A percentile compares a stretch with the other conserved stretches of the same genome.
Evolutionary conservation across 2,113 vertebrate species (phyloP).

Genomic region (Hippocampus comes): DNA sequence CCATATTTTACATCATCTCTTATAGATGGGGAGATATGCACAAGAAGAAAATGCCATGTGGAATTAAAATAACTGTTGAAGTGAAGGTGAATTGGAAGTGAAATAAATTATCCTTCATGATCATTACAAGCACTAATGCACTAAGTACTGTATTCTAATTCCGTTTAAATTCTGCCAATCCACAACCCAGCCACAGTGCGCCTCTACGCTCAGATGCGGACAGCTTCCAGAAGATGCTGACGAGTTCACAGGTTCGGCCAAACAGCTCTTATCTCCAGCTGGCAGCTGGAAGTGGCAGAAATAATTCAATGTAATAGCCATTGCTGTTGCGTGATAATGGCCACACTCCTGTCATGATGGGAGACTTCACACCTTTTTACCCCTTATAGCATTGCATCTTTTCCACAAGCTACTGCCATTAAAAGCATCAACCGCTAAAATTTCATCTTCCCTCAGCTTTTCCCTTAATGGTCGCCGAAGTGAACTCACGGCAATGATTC

Average conservation of each 20-base stretch:
- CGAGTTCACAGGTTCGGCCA: constrained; percentile 59
- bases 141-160: constrained; percentile 11
- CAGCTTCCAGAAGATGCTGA: constrained; percentile 46
- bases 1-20: not conserved
- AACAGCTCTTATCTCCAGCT: constrained; percentile 65
- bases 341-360: constrained; percentile 53
- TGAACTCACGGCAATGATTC: not conserved
- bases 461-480: not conserved
- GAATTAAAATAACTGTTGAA: not conserved
- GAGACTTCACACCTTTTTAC: constrained; percentile 61
- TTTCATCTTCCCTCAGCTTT: constrained; percentile 16
- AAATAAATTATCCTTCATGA: not conserved
- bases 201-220: not conserved
- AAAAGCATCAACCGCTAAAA: constrained; percentile 19
- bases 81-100: not conserved
- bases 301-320: constrained; percentile 68
- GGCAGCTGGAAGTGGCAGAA: constrained; percentile 67
- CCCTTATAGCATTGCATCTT: constrained; percentile 29
- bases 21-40: not conserved
- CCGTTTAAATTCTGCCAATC: constrained; percentile 24
- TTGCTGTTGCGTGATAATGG: constrained; percentile 63
- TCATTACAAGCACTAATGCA: not conserved
- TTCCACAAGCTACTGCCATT: constrained; percentile 32
- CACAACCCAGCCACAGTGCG: constrained; percentile 8
- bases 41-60: not conserved